Evolutionary conservation across 2,797 vertebrate genomes (phyloP), one percentile per base, ranked within the genome.

Genomic region (Anniella stebbinsi): DNA sequence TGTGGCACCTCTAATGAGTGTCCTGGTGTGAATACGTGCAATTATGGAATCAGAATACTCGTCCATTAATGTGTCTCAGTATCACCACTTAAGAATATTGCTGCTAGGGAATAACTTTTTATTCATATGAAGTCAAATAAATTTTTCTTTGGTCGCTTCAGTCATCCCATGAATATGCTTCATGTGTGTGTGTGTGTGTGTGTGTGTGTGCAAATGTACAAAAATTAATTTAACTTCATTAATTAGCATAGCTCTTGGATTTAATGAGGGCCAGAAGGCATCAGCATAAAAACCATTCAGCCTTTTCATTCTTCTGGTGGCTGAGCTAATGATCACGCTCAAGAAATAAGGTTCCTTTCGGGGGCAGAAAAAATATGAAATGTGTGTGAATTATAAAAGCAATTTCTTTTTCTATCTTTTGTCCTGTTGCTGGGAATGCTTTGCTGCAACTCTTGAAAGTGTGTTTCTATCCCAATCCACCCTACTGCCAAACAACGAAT

Each of bases 161-260:
- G 83, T 83, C 54, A 90, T 76, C 25, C n/a, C 41, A 80, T 9
- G 13, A 33, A 38, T 28, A 48, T 33, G 5, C 28, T 38, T 57
- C 21, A 13, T 38, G 51, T 30, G n/a, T 48, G 54, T 57, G 15
- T 33, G 1, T 36, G 36, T 21, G 4, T 33, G 4, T 78, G 70
- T 86, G 12, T 77, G 33, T 51, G 21, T 30, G 73, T 63, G 30
- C 25, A 54, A 57, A 45, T 18, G 12, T 33, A 48, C 54, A 90
- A 87, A 78, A 77, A 45, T 67, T 87, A 87, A 90, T 90, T 80
- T 63, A 85, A 7, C 36, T 15, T 76, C 41, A 90, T 91, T 91
- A 88, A 91, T 88, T 73, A 85, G 70, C 25, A 69, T 54, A 30
- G 54, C 38, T 54, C 36, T 86, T 36, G 33, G 67, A 60, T 76